Base-by-base conservation (phyloP, 2,888 invertebrate species). In the Diaprepes abbreviatus region DNA sequence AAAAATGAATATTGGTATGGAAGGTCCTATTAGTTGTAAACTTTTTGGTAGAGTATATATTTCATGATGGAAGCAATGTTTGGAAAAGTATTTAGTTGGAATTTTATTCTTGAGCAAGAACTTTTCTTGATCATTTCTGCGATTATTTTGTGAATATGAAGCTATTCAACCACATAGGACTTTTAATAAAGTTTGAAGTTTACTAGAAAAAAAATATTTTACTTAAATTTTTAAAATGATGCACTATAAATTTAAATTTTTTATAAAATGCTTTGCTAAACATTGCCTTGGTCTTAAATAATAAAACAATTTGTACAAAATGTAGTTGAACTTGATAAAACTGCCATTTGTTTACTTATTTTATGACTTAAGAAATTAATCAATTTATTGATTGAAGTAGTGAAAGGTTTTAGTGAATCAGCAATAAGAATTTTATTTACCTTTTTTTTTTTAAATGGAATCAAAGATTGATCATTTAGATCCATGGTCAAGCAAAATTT, bases 281-380 rank as follows among this genome's bases (percentile, higher is more conserved):
- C 35, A 35, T n/a, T 35, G n/a, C 35, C 35, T n/a, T 10, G 3
- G n/a, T 35, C 12, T 7, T 48, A 14, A 28, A 48, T 48, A 19
- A n/a, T n/a, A 12, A 3, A 17, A 43, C 28, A 48, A 48, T 48
- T 28, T 28, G 48, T 48, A 48, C 48, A 24, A 48, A 45, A 28
- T 24, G 5, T 48, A 28, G 48, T 2, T 48, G 21, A 24, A 28
- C 12, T 45, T 12, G 12, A n/a, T 45, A n/a, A 48, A 48, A 48
- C 48, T 48, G 48, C 48, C 48, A 48, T 28, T 28, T 48, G 14
- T 48, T 48, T 48, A 48, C 14, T 24, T 14, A 48, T 28, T 48
- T n/a, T n/a, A n/a, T n/a, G n/a, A 10, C 17, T 38, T 14, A 38
- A 16, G 38, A 38, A 10, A 21, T 45, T 28, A 28, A 12, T 24